A percentile compares a stretch with the other conserved stretches of the same genome.
Conservation (phyloP, 2,797 vertebrate genomes). For the Anisognathus igniventris region DNA sequence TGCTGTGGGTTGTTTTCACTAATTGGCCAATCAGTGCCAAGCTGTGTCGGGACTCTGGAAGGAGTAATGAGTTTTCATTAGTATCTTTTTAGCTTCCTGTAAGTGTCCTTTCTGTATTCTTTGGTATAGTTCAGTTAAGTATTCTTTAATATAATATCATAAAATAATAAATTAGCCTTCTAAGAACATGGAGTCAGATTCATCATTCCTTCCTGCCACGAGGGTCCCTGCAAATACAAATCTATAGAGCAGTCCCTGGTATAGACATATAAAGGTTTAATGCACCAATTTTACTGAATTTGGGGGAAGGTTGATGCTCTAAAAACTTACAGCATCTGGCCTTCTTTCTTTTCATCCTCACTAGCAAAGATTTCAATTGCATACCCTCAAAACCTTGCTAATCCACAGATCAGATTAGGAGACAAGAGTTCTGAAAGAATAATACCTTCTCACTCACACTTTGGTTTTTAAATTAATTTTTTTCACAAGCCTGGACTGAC, state of each 20-base stretch:
- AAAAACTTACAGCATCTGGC: not conserved
- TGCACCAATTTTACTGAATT: not conserved
- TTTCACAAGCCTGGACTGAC: not conserved
- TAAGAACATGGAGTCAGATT: no score
- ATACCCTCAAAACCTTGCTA: not conserved
- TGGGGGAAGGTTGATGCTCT: not conserved
- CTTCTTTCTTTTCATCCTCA: not conserved
- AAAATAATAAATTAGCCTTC: no score
- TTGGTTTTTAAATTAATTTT: not conserved
- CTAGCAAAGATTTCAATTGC: not conserved
- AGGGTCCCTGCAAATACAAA: no score
- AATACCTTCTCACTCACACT: not conserved
- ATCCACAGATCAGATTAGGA: not conserved
- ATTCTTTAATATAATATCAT: no score
- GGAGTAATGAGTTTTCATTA: no score
- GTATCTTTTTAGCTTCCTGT: no score
- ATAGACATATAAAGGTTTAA: not conserved
- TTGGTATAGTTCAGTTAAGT: no score
- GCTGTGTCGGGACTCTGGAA: no score
- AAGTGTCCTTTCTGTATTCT: no score
- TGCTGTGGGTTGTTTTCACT: no score
- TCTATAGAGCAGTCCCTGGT: not conserved
- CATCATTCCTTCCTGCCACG: no score
- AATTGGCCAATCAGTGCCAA: no score
- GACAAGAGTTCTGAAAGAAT: not conserved